A percentile compares a stretch with the other conserved stretches of the same genome.
phyloP scores from a whole-genome alignment of 2,888 invertebrate genomes.

The Monoplex corrugatus region DNA sequence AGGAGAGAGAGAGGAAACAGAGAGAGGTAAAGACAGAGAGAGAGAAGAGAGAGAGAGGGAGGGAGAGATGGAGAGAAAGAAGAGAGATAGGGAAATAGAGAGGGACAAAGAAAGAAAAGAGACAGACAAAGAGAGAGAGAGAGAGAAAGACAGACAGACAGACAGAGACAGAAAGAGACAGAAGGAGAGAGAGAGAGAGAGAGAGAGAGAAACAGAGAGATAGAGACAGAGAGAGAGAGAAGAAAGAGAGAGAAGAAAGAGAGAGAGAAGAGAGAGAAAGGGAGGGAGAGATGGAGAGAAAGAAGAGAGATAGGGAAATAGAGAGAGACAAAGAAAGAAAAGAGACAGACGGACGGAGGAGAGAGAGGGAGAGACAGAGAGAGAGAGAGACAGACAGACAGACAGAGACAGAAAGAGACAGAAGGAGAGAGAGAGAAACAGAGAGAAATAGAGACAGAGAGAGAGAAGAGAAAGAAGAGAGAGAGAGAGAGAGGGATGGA shows the following conservation, averaged over 20 bases:
- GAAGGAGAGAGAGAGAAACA: neutral
- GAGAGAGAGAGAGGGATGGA: neutral
- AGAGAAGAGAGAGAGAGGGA: no score
- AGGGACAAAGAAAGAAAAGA: no score
- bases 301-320: neutral
- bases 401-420: neutral
- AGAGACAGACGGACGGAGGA: neutral
- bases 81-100: no score
- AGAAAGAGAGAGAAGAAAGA: neutral
- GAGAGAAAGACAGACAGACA: no score
- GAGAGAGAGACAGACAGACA: slow-evolving; percentile 1
- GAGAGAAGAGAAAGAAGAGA: neutral
- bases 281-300: no score
- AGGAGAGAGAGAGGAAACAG: no score
- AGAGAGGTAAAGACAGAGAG: no score
- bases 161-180: no score
- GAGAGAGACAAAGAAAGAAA: neutral
- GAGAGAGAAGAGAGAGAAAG: no score
- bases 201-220: neutral
- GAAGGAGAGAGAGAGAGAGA: neutral
- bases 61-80: no score
- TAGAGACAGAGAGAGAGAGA: no score
- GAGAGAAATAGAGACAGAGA: neutral
- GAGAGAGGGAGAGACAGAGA: slow-evolving; percentile 8
- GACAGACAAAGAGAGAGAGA: no score